Base-by-base conservation (phyloP, 2,113 vertebrate species). In the Leptosomus discolor region DNA sequence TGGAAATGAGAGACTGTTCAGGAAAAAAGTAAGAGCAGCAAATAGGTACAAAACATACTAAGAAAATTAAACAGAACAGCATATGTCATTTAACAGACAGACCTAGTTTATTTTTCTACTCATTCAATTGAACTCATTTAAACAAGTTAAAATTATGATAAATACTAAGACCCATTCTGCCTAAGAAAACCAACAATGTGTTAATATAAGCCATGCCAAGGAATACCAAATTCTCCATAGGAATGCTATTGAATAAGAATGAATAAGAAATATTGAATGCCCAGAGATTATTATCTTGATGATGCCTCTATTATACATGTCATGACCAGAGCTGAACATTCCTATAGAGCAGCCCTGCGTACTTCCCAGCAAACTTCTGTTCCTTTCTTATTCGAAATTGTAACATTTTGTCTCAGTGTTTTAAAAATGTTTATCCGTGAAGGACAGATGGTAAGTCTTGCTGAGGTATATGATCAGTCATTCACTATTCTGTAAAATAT, bases 181-280 rank as follows among this genome's bases (percentile, higher is more conserved):
- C 50, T 67, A 93, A 92, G 88, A 88, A 96, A 95, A 90, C n/a
- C 37, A 90, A 63, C 36, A 93, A 83, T 77, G 22, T 74, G 74
- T 80, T 80, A 88, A 77, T 21, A 80, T 67, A 85, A 93, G 8
- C 54, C 30, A 39, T 58, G 79, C 79, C 82, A 83, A 67, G 34
- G 46, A 88, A 80, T 58, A 76, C 61, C 89, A 89, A 96, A 71
- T 85, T 48, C 65, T 91, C 76, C 64, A 32, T 67, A 91, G 37
- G 60, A 91, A 91, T 67, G 51, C 89, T 91, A 89, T 71, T 97
- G 83, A 89, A 67, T 74, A 77, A 91, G 83, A 95, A 92, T 89
- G 86, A 92, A 86, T 96, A 92, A 81, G 76, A 92, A 96, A 90
- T 90, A 94, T 7, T 94, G 65, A 95, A 93, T 82, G 53, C 57